Base-by-base conservation (phyloP, 2,888 invertebrate genomes). In the Micropterix aruncella region DNA sequence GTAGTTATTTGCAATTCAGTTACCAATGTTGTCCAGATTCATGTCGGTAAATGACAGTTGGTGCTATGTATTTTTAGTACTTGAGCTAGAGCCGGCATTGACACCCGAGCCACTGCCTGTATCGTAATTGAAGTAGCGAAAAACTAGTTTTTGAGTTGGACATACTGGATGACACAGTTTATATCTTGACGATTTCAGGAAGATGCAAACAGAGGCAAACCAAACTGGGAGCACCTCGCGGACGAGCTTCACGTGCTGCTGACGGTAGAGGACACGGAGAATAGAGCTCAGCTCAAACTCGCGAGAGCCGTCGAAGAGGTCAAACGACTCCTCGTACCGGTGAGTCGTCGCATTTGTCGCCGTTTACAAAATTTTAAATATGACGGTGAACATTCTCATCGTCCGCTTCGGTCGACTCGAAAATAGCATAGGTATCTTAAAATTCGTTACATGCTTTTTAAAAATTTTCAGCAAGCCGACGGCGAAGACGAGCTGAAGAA, bases 401-500 rank as follows among this genome's bases (percentile, higher is more conserved):
- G 15, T 15, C 16, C 18, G 5, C 16, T 37, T 37, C 40, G 41
- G 19, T 37, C 43, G 12, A 44, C 41, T 39, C 7, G 19, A 17
- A 18, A 17, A 46, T n/a, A 44, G 18, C 15, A 39, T 41, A 27
- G n/a, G 17, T 18, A 27, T 41, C 14, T 17, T 41, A 27, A 17
- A 16, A 16, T 41, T 15, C 2, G 3, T 18, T 16, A 18, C 19
- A 41, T 27, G 19, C 36, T 36, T 12, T 40, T 40, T n/a, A n/a
- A n/a, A n/a, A n/a, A n/a, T n/a, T 63, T 65, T 53, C 72, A 84
- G 81, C 85, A 99, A 95, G 95, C 96, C 50, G 99, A 99, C 68
- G 99, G 99, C 51, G 99, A 99, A 76, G 99, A 99, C 71, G 99
- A 99, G 67, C 74, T 99, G 61, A 99, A 99, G 79, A 96, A 99